phyloP scores from a whole-genome alignment of 2,113 vertebrate genomes.

The Crotalus tigris region DNA sequence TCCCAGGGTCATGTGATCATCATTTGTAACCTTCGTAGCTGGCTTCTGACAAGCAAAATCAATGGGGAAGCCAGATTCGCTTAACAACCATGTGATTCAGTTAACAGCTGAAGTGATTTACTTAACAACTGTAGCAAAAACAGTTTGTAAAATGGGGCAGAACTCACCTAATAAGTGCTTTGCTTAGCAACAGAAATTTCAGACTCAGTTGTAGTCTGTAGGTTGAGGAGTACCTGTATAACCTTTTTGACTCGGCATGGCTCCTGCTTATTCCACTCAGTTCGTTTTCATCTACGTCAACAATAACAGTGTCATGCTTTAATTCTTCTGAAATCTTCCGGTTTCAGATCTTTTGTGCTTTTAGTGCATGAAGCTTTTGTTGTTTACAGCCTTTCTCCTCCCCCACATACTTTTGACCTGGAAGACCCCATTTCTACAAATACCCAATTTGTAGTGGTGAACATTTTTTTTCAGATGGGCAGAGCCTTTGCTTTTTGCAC shows the following conservation, averaged over 20 bases:
- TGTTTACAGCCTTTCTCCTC: background rate
- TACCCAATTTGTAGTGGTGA: background rate
- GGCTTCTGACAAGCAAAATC: no score
- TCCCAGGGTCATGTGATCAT: no score
- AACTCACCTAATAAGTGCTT: no score
- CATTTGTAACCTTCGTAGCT: no score
- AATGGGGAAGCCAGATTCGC: no score
- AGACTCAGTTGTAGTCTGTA: no score
- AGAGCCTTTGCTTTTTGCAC: background rate
- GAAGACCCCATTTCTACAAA: background rate
- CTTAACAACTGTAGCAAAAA: no score
- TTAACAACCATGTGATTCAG: background rate
- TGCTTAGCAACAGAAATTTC: no score
- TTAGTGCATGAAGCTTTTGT: background rate
- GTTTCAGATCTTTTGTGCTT: background rate
- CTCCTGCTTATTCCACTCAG: background rate
- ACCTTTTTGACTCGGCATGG: background rate
- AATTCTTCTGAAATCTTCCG: background rate
- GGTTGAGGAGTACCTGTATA: no score
- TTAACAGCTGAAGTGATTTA: no score
- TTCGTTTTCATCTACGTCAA: background rate
- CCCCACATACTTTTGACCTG: background rate
- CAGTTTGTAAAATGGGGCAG: no score
- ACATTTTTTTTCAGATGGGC: background rate
- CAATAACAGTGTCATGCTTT: background rate